Percentiles rank a stretch among this genome's conserved stretches.
phyloP scores from a whole-genome alignment of 2,797 vertebrate species.

The Novumbra hubbsi region DNA sequence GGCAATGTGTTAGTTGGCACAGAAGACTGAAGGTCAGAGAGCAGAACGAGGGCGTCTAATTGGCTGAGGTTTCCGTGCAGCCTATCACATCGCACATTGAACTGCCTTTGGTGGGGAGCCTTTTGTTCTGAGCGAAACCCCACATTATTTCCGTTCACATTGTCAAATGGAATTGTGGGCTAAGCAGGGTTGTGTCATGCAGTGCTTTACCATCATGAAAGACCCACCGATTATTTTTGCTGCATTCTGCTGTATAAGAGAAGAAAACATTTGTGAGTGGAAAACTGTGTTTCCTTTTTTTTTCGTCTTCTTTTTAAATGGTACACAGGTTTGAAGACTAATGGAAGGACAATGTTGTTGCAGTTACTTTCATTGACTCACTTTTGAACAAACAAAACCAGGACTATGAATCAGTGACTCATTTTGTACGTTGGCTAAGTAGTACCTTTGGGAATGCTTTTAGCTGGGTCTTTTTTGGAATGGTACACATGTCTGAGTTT shows the following conservation, averaged over 20 bases:
- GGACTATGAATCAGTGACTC: background rate
- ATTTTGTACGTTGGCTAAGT: background rate
- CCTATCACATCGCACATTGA: background rate
- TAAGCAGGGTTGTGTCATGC: background rate
- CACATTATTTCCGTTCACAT: background rate
- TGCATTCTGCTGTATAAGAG: background rate
- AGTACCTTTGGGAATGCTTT: no score
- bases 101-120: background rate
- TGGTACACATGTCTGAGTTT: background rate
- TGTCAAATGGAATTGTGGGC: background rate
- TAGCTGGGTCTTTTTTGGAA: background rate
- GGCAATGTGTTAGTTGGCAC: slow-evolving; percentile 45
- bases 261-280: background rate
- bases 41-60: slow-evolving; percentile 34
- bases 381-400: background rate
- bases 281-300: background rate
- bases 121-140: background rate
- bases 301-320: background rate
- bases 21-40: slow-evolving; percentile 29
- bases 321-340: background rate
- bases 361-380: background rate
- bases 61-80: slow-evolving; percentile 16
- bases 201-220: background rate
- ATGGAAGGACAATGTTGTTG: background rate
- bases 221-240: background rate